Conservation (phyloP, 2,113 vertebrate species). For the Cavia porcellus region DNA sequence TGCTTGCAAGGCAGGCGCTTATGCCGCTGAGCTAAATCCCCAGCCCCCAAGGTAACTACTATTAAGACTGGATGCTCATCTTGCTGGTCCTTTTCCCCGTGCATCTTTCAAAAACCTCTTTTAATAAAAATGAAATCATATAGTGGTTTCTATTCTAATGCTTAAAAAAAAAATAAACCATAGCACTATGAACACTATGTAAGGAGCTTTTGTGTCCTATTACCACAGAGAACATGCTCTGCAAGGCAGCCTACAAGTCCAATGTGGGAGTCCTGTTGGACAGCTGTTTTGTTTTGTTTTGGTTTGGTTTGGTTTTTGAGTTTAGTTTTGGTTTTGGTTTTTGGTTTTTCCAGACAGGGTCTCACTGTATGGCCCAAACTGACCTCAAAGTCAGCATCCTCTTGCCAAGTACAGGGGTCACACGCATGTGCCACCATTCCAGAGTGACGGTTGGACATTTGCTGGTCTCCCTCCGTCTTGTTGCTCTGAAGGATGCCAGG, state of each 20-base stretch:
- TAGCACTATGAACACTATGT: neutral
- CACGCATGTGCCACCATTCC: neutral
- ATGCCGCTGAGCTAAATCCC: too few relatives aligned
- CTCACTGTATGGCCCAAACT: neutral
- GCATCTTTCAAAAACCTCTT: slow-evolving; percentile 3
- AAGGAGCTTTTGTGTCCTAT: neutral
- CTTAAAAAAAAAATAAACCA: neutral
- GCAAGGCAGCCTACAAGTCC: neutral
- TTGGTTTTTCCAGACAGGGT: neutral
- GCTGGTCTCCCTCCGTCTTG: neutral
- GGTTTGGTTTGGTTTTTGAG: neutral
- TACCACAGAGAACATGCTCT: neutral
- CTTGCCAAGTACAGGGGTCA: neutral
- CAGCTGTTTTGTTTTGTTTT: neutral
- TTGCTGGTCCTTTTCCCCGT: neutral
- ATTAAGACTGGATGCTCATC: neutral
- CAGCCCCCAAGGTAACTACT: neutral
- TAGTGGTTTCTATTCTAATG: neutral
- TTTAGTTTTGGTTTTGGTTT: neutral
- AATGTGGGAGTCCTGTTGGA: neutral
- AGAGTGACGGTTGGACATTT: neutral
- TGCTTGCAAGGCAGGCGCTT: too few relatives aligned
- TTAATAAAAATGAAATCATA: slow-evolving; percentile 35
- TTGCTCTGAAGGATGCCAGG: neutral
- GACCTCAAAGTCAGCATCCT: neutral